A percentile compares a stretch with the other conserved stretches of the same genome.
Evolutionary conservation across 1,140 invertebrate species (phyloP).

Genomic region (Stegodyphus dumicola): DNA sequence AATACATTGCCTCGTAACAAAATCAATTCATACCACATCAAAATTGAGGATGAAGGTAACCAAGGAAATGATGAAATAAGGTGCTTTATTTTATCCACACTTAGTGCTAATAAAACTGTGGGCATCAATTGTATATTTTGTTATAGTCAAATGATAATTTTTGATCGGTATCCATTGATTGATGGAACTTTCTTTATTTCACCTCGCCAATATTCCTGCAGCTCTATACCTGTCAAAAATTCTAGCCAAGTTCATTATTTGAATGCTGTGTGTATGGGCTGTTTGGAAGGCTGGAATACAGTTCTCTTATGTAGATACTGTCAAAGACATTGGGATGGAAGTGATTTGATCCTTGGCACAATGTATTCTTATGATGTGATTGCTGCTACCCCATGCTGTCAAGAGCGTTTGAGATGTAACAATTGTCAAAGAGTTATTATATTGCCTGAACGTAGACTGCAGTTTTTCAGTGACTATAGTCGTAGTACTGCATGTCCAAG

Average conservation of each 20-base stretch:
- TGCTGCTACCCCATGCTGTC: slow-evolving; percentile 94
- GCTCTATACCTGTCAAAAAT: slow-evolving; percentile 85
- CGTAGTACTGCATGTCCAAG: slow-evolving; percentile 90
- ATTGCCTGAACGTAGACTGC: slow-evolving; percentile 82
- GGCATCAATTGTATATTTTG: slow-evolving; percentile 87
- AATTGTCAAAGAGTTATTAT: slow-evolving; percentile 87
- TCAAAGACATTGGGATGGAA: slow-evolving; percentile 89
- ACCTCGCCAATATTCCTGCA: slow-evolving; percentile 85
- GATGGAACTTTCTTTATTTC: slow-evolving; percentile 98
- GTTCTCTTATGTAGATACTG: slow-evolving; percentile 83
- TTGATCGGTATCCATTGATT: slow-evolving; percentile 95
- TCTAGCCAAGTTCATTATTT: slow-evolving; percentile 83
- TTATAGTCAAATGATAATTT: slow-evolving; percentile 87
- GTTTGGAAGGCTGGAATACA: slow-evolving; percentile 82
- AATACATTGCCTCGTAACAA: slow-evolving; percentile 92
- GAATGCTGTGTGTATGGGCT: slow-evolving; percentile 93
- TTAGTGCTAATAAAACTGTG: slow-evolving; percentile 82
- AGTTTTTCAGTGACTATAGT: slow-evolving; percentile 96
- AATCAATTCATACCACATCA: slow-evolving; percentile 98
- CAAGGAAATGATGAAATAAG: slow-evolving; percentile 97
- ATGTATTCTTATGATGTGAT: slow-evolving; percentile 99
- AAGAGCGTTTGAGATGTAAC: slow-evolving; percentile 92
- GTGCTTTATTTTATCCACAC: slow-evolving; percentile 89
- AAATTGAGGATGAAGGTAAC: slow-evolving; percentile 98
- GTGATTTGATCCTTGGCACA: slow-evolving; percentile 90